A percentile compares a stretch with the other conserved stretches of the same genome.
Evolutionary conservation across 1,140 invertebrate genomes (phyloP).

Genomic region (Pararge aegeria): DNA sequence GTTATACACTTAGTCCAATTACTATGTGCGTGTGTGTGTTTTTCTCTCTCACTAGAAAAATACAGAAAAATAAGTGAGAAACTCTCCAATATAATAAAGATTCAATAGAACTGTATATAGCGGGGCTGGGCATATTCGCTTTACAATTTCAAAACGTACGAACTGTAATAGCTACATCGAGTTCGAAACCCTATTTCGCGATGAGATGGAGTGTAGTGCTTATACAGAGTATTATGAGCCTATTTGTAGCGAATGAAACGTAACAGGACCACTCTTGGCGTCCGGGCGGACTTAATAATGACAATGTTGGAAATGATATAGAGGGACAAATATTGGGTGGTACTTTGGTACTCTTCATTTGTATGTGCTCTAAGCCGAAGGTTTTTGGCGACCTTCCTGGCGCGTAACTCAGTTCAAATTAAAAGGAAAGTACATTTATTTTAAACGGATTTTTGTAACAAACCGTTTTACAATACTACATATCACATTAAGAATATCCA

Average conservation of each 20-base stretch:
- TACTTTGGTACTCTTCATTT: not conserved
- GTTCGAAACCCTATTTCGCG: conserved; percentile 29
- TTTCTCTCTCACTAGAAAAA: no score
- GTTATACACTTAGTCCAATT: no score
- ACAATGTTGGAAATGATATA: not conserved
- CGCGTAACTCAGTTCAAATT: no score
- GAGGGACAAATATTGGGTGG: not conserved
- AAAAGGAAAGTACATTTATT: no score
- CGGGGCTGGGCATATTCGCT: not conserved
- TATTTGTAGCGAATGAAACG: conserved; percentile 25
- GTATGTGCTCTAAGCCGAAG: no score
- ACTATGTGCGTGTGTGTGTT: no score
- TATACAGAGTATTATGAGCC: conserved; percentile 23
- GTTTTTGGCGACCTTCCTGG: no score
- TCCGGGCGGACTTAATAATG: conserved; percentile 22
- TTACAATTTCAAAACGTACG: conserved; percentile 11
- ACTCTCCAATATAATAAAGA: not conserved
- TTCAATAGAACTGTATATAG: not conserved
- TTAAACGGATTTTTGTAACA: no score
- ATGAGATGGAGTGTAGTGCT: conserved; percentile 24
- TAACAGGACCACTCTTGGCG: conserved; percentile 24
- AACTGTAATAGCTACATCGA: conserved; percentile 20
- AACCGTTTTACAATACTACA: no score
- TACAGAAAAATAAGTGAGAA: not conserved
- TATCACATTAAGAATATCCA: no score